Base-by-base conservation (phyloP, 2,797 vertebrate species). In the Aeoliscus strigatus region DNA sequence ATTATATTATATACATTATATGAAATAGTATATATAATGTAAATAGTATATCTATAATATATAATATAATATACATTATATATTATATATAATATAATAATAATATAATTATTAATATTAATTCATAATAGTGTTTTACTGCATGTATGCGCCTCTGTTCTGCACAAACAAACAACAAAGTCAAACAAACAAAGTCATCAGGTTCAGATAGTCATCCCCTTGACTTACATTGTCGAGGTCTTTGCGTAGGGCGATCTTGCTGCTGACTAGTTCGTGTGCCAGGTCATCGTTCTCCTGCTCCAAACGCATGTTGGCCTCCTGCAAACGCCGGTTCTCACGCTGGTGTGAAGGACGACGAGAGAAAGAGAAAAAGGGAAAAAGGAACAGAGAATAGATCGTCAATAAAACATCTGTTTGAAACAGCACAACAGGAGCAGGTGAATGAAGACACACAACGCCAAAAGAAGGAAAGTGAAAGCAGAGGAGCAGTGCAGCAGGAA, bases 261-360 rank as follows among this genome's bases (percentile, higher is more conserved):
- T 99, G 85, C 96, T 96, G 70, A 99, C 96, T 44, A 99, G 85
- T 53, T 99, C 96, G 0, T 98, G 96, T 1, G 96, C 96, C 35
- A 98, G 79, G 75, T 99, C 96, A 6, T 99, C 96, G 0, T 99
- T 99, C 78, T 99, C 96, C 75, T 99, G 96, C 79, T 98, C 96
- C 82, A 99, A 70, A 2, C 96, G 91, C 96, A 99, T 98, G 86
- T 98, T 99, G 1, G 96, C 94, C 54, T 99, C 96, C 56, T 99
- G 96, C 1, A 99, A 78, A 10, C 96, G 91, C 2, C 94, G 89
- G 70, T 98, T 99, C 80, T 99, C 96, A 12, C 96, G 80, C 96
- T 99, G 66, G 39, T 51, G 8, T 4, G 16, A 30, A 14, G 17
- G 14, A 24, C 23, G 14, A 42, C 29, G 23, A 9, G 3, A 15